Conservation (phyloP, 2,113 vertebrate species). For the Stegastes partitus region DNA sequence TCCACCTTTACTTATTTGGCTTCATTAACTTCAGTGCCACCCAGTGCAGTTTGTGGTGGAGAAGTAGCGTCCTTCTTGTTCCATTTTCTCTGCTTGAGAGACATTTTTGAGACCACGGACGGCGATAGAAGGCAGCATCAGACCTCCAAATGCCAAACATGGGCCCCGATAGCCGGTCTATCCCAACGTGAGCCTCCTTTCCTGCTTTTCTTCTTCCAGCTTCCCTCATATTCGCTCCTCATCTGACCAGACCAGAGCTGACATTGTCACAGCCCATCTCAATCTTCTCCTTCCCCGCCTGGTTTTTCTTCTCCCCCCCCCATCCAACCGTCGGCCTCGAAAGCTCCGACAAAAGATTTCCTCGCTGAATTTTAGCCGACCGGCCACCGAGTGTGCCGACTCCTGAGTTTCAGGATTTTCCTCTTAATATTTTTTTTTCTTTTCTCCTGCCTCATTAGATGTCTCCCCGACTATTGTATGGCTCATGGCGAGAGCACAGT, state of each 20-base stretch:
- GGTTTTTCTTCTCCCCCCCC: slow-evolving; percentile 23
- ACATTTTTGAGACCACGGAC: no score
- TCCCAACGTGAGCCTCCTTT: no score
- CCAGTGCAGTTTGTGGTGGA: not conserved
- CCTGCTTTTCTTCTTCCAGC: not conserved
- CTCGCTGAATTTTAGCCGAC: slow-evolving; percentile 50
- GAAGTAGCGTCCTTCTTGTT: no score
- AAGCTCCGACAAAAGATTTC: slow-evolving; percentile 48
- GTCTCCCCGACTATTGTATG: slow-evolving; percentile 62
- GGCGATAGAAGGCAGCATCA: no score
- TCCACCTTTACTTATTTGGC: not conserved
- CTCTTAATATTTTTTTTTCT: slow-evolving; percentile 49
- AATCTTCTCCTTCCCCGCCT: slow-evolving; percentile 39
- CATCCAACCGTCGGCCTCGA: slow-evolving; percentile 8
- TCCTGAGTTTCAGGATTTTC: slow-evolving; percentile 51
- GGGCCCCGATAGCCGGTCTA: no score
- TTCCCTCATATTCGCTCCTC: slow-evolving; percentile 49
- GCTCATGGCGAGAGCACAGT: slow-evolving; percentile 59
- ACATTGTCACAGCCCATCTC: slow-evolving; percentile 67
- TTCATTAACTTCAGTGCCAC: not conserved
- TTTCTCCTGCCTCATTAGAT: slow-evolving; percentile 72
- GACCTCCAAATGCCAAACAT: no score
- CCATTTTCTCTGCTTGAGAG: no score
- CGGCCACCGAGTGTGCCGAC: slow-evolving; percentile 48
- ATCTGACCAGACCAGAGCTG: slow-evolving; percentile 62